A percentile compares a stretch with the other conserved stretches of the same genome.
Conservation (phyloP, 2,797 vertebrate genomes). For the Geotrypetes seraphini region DNA sequence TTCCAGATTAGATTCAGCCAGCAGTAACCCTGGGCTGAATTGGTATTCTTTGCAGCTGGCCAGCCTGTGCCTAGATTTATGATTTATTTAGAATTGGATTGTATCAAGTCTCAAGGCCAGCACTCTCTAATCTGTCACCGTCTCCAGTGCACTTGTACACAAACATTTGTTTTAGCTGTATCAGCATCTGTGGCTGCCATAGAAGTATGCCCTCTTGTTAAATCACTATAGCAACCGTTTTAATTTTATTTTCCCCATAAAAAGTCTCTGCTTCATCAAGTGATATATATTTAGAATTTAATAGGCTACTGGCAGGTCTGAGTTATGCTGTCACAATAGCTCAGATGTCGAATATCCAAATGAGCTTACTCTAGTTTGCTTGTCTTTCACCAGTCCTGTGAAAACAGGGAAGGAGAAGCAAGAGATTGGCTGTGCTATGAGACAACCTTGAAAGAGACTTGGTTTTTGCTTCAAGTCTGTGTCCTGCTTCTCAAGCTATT, state of each 20-base stretch:
- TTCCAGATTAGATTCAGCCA: slow-evolving; percentile 12
- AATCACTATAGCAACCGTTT: slow-evolving; percentile 52
- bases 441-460: no score
- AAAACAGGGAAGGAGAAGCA: no score
- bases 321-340: slow-evolving; percentile 35
- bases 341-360: no score
- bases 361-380: no score
- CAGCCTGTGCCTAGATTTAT: slow-evolving; percentile 44
- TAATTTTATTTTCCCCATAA: slow-evolving; percentile 5
- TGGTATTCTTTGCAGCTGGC: slow-evolving; percentile 33
- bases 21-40: slow-evolving; percentile 5
- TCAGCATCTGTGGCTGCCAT: slow-evolving; percentile 47
- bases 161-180: slow-evolving; percentile 59
- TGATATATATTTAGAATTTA: slow-evolving; percentile 57
- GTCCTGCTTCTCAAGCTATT: no score
- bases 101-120: slow-evolving; percentile 48
- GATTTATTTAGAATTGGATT: slow-evolving; percentile 60
- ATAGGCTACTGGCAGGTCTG: slow-evolving; percentile 27
- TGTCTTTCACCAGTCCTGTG: no score
- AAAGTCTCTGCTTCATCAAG: slow-evolving; percentile 37
- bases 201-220: slow-evolving; percentile 38
- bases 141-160: slow-evolving; percentile 32
- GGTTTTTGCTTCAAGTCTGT: no score
- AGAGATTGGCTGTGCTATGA: no score
- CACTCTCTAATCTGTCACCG: slow-evolving; percentile 49